Evolutionary conservation across 2,888 invertebrate genomes (phyloP).

Genomic region (Eupithecia subfuscata): DNA sequence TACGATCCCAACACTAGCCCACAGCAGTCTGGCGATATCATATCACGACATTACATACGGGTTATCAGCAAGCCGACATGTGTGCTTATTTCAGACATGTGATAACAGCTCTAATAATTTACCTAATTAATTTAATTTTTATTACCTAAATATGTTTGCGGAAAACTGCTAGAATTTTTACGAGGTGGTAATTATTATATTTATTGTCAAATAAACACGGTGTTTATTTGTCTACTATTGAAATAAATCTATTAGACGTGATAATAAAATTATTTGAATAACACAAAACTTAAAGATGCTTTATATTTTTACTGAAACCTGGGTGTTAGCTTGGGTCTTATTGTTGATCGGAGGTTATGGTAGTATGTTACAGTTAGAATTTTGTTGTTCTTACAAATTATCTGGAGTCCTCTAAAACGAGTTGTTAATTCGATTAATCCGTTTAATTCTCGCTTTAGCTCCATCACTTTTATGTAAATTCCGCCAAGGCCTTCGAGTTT

Average conservation of each 20-base stretch:
- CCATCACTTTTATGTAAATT: slow-evolving; percentile 35
- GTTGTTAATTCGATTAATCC: slow-evolving; percentile 2
- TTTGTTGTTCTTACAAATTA: background rate
- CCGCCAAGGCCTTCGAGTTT: slow-evolving; percentile 33
- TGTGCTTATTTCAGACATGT: slow-evolving; percentile 19
- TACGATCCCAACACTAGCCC: slow-evolving; percentile 33
- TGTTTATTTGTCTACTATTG: background rate
- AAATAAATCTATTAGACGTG: background rate
- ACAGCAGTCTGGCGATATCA: slow-evolving; percentile 33
- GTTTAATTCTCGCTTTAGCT: slow-evolving; percentile 11
- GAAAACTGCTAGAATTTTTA: background rate
- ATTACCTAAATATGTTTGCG: slow-evolving; percentile 2
- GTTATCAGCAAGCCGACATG: slow-evolving; percentile 18
- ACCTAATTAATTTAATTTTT: slow-evolving; percentile 17
- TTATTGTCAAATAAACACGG: background rate
- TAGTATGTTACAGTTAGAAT: no score
- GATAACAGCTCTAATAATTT: slow-evolving; percentile 15
- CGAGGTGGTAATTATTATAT: background rate
- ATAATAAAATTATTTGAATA: background rate
- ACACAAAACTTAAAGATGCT: background rate
- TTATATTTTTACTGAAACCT: background rate
- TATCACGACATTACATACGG: slow-evolving; percentile 29
- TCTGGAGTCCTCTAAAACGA: slow-evolving; percentile 1
- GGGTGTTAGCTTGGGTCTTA: no score
- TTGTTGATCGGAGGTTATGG: no score